Evolutionary conservation across 2,113 vertebrate genomes (phyloP).

Genomic region (Oenanthe oenanthe): DNA sequence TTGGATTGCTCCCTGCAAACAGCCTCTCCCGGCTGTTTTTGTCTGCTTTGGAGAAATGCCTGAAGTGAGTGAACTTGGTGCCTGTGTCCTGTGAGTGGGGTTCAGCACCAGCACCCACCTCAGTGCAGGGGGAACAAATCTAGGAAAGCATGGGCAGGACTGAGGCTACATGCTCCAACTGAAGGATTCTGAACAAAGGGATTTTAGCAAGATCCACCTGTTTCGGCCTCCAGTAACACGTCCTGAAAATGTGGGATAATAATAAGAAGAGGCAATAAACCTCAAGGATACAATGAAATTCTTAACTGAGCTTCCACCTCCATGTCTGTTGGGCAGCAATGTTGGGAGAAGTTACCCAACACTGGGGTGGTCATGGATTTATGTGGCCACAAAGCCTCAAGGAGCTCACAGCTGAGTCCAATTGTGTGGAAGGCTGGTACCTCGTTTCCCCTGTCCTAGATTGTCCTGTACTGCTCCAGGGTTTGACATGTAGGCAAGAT

Average conservation of each 20-base stretch:
- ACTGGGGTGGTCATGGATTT: not conserved
- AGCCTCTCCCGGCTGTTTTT: not conserved
- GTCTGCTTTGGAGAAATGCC: not conserved
- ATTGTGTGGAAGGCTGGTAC: not conserved
- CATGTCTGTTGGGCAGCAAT: not conserved
- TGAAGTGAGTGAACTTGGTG: not conserved
- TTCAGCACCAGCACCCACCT: not conserved
- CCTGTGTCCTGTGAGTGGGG: not conserved
- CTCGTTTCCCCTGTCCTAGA: rapidly evolving
- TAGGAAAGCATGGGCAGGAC: not conserved
- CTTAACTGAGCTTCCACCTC: not conserved
- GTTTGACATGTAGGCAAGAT: not conserved
- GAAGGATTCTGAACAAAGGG: not conserved
- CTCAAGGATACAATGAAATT: not conserved
- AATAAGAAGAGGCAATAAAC: not conserved
- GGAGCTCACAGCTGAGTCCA: not conserved
- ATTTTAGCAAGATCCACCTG: not conserved
- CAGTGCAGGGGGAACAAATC: not conserved
- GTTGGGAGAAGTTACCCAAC: not conserved
- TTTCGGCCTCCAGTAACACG: not conserved
- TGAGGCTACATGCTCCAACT: not conserved
- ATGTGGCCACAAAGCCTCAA: not conserved
- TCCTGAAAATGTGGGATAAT: not conserved
- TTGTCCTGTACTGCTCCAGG: not conserved
- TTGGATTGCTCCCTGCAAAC: not conserved